Evolutionary conservation across 1,140 invertebrate species (phyloP).

Genomic region (Saxidomus purpurata): DNA sequence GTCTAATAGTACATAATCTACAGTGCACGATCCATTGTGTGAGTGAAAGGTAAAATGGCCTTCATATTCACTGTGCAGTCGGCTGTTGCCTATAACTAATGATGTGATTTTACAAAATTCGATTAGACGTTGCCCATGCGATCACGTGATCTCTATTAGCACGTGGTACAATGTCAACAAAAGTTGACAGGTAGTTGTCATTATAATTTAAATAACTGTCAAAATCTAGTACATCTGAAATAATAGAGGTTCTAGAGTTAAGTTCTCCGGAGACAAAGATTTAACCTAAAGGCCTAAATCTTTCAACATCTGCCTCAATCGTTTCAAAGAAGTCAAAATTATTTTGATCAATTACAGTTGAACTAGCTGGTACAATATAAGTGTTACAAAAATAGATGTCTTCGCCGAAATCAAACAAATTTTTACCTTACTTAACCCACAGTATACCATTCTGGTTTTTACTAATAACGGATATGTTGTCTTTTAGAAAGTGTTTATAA

Average conservation of each 20-base stretch:
- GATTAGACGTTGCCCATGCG: too few species aligned
- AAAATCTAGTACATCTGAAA: not conserved
- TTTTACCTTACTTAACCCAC: not conserved
- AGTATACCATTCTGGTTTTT: not conserved
- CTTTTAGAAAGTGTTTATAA: not conserved
- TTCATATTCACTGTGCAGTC: not conserved
- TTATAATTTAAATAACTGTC: not conserved
- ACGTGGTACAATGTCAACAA: not conserved
- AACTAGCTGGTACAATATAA: not conserved
- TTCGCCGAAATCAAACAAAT: not conserved
- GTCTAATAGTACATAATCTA: too few species aligned
- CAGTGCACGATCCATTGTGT: too few species aligned
- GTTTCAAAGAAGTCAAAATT: conserved; percentile 32
- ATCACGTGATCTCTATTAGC: not conserved
- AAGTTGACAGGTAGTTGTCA: not conserved
- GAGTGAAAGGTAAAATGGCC: too few species aligned
- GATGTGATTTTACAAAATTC: too few species aligned
- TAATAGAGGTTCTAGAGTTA: not conserved
- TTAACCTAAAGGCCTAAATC: not conserved
- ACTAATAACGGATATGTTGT: not conserved
- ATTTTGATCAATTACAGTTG: not conserved
- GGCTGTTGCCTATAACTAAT: too few species aligned
- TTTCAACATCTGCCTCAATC: not conserved
- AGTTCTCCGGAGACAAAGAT: not conserved
- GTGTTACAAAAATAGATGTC: conserved; percentile 28